A percentile compares a stretch with the other conserved stretches of the same genome.
These are phyloP conservation scores for Sebastes aleutianus DNA, from an alignment of 2,797 vertebrate species.

Conservation along the genomic window DNA sequence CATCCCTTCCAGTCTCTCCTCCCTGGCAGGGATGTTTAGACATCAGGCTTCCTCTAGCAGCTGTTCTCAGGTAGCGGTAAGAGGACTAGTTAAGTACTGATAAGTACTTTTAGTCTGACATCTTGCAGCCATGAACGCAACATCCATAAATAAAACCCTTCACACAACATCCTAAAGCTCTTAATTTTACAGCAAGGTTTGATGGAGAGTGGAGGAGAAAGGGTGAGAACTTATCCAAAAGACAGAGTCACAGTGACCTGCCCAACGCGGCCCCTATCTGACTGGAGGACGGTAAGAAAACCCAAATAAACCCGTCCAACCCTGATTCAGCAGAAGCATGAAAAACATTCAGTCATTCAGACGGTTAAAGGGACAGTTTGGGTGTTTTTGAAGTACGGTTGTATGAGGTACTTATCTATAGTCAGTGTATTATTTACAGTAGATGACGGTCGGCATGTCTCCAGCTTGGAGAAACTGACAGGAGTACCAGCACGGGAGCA, in stretches of 20 bases:
- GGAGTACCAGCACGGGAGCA: too few relatives aligned
- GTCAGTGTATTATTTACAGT: too few relatives aligned
- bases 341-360: not conserved
- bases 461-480: too few relatives aligned
- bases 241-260: constrained; percentile 19
- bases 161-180: not conserved
- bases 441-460: too few relatives aligned
- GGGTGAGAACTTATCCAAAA: constrained; percentile 19
- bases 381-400: too few relatives aligned
- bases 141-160: not conserved
- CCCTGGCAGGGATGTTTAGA: constrained; percentile 63
- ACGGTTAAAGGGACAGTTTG: not conserved
- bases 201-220: not conserved
- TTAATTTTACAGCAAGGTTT: not conserved
- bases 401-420: too few relatives aligned
- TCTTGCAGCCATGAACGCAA: not conserved
- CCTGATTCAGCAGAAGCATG: constrained; percentile 17
- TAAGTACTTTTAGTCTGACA: constrained; percentile 18
- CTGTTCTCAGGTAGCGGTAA: constrained; percentile 55
- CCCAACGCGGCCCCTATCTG: constrained; percentile 1
- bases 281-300: constrained; percentile 7
- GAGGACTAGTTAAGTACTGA: not conserved
- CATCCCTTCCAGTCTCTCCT: constrained; percentile 62
- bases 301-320: constrained; percentile 39
- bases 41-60: constrained; percentile 50